These are phyloP conservation scores for Cheilosia soror DNA, from an alignment of 2,888 invertebrate species.

Conservation along the genomic window DNA sequence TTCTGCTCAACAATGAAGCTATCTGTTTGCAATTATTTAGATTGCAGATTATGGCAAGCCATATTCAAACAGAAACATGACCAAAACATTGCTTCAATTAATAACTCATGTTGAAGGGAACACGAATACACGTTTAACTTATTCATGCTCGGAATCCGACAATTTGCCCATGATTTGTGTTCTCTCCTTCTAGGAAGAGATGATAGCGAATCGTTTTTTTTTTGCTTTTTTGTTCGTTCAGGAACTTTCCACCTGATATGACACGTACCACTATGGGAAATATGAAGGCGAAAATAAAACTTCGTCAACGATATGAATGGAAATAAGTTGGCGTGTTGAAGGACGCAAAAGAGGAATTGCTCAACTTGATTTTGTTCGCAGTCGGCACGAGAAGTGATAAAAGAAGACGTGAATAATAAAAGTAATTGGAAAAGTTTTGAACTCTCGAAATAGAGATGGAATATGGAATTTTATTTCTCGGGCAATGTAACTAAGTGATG, in stretches of 20 bases:
- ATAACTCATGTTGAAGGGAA: conserved; percentile 47
- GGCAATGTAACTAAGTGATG: conserved; percentile 45
- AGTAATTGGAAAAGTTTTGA: conserved; percentile 74
- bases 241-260: conserved; percentile 67
- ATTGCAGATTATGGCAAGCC: not conserved
- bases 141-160: conserved; percentile 50
- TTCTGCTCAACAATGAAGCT: not conserved
- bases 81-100: conserved; percentile 43
- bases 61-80: conserved; percentile 20
- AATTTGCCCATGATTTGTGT: conserved; percentile 65
- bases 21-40: not conserved
- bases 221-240: not conserved
- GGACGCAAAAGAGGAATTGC: conserved; percentile 36
- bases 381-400: conserved; percentile 71
- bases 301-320: conserved; percentile 53
- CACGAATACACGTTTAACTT: conserved; percentile 22
- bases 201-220: conserved; percentile 29
- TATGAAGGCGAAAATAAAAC: conserved; percentile 64
- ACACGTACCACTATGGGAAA: conserved; percentile 61
- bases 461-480: conserved; percentile 59
- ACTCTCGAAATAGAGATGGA: conserved; percentile 48
- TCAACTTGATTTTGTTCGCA: conserved; percentile 62
- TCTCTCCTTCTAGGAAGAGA: conserved; percentile 12
- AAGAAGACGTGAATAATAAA: conserved; percentile 73
- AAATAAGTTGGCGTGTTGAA: conserved; percentile 51